These are phyloP conservation scores for Anguilla japonica DNA, from an alignment of 2,113 vertebrate species.

Conservation along the genomic window DNA sequence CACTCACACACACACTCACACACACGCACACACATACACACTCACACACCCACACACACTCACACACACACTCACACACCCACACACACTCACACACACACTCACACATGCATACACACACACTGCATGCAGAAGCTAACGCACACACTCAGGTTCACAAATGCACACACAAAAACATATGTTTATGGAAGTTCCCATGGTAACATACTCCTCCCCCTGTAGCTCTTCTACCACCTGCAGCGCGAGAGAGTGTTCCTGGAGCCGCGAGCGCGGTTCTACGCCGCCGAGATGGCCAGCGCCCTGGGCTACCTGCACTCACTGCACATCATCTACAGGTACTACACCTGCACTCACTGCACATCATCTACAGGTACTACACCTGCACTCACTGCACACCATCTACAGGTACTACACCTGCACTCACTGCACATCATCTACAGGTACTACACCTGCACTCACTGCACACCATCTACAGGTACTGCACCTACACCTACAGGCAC, in stretches of 20 bases:
- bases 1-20: not conserved
- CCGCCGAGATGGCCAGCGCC: conserved; percentile 71
- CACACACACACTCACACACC: too few species aligned
- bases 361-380: not conserved
- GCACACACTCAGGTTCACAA: not conserved
- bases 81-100: too few species aligned
- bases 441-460: not conserved
- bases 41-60: too few species aligned
- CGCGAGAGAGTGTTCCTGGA: conserved; percentile 68
- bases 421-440: not conserved
- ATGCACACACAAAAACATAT: not conserved
- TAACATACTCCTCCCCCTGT: not conserved
- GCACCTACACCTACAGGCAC: not conserved
- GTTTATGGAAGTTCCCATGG: not conserved
- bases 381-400: not conserved
- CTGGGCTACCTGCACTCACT: conserved; percentile 75
- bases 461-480: not conserved
- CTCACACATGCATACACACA: too few species aligned
- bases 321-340: conserved; percentile 73
- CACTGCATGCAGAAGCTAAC: too few species aligned
- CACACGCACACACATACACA: not conserved
- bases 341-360: not conserved
- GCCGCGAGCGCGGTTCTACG: conserved; percentile 69
- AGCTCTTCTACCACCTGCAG: conserved; percentile 79
- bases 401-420: not conserved